Conservation (phyloP, 2,797 vertebrate species). For the Miichthys miiuy region DNA sequence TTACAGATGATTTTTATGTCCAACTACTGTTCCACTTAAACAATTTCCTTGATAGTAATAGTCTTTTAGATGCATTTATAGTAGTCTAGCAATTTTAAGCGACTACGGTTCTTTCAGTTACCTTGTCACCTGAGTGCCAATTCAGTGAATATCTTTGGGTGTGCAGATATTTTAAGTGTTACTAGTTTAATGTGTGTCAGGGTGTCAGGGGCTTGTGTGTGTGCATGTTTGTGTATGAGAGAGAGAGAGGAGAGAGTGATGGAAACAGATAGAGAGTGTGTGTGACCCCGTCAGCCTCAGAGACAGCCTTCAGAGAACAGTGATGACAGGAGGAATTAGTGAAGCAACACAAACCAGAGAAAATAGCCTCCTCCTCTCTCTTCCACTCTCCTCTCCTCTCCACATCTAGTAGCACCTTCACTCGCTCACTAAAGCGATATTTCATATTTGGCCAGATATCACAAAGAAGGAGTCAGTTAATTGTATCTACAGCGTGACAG, state of each 20-base stretch:
- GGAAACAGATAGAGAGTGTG: slow-evolving; percentile 32
- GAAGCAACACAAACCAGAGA: slow-evolving; percentile 70
- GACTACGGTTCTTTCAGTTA: background rate
- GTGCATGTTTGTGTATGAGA: slow-evolving; percentile 28
- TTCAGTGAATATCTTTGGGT: slow-evolving; percentile 10
- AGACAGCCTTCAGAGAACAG: slow-evolving; percentile 72
- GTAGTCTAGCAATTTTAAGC: background rate
- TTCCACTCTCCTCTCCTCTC: slow-evolving; percentile 7
- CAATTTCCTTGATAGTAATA: background rate
- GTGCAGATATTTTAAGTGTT: slow-evolving; percentile 44
- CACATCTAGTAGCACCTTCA: background rate
- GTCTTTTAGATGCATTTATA: background rate
- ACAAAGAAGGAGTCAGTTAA: slow-evolving; percentile 1
- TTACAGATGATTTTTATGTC: background rate
- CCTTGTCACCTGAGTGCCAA: slow-evolving; percentile 22
- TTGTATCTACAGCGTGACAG: slow-evolving; percentile 24
- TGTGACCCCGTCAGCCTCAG: slow-evolving; percentile 68
- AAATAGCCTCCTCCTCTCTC: slow-evolving; percentile 51
- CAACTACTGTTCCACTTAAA: slow-evolving; percentile 1
- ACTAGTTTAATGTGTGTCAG: slow-evolving; percentile 55
- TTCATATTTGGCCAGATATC: slow-evolving; percentile 18
- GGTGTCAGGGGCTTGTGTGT: slow-evolving; percentile 39
- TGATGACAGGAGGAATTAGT: slow-evolving; percentile 74
- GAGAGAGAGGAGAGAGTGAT: slow-evolving; percentile 31
- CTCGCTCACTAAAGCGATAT: slow-evolving; percentile 9